These are phyloP conservation scores for Tortrix viridana DNA, from an alignment of 2,888 invertebrate species.

Conservation along the genomic window DNA sequence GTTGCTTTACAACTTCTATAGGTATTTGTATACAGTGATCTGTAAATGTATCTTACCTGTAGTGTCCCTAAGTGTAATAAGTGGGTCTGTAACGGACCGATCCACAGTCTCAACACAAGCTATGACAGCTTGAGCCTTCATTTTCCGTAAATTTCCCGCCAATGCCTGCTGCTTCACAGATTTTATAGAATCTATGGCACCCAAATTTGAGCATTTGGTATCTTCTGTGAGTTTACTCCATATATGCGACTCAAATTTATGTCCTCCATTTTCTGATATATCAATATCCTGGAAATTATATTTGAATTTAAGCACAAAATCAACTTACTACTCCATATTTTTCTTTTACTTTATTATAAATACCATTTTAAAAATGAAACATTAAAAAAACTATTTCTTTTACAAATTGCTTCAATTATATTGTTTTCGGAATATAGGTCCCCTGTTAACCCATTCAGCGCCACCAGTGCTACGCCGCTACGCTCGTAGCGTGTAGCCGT, in stretches of 20 bases:
- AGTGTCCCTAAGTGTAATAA: slow-evolving; percentile 68
- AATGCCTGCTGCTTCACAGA: slow-evolving; percentile 67
- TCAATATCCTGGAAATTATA: slow-evolving; percentile 66
- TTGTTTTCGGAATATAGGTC: no score
- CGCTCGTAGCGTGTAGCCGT: no score
- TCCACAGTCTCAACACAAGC: slow-evolving; percentile 75
- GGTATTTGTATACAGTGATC: no score
- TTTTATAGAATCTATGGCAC: slow-evolving; percentile 65
- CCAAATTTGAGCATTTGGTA: slow-evolving; percentile 55
- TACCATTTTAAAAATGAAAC: no score
- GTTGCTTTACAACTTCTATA: no score
- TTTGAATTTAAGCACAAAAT: not conserved
- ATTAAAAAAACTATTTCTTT: no score
- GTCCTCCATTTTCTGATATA: slow-evolving; percentile 63
- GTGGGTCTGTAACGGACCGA: slow-evolving; percentile 71
- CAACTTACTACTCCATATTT: no score
- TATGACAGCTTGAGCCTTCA: slow-evolving; percentile 69
- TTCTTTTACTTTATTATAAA: no score
- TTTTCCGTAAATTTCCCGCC: slow-evolving; percentile 60
- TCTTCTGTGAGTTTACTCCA: slow-evolving; percentile 67
- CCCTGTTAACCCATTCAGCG: no score
- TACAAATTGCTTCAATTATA: no score
- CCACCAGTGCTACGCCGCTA: no score
- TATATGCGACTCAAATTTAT: slow-evolving; percentile 68
- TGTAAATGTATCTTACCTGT: slow-evolving; percentile 56